Percentiles rank a stretch among this genome's conserved stretches.
Conservation (phyloP, 2,888 invertebrate genomes). For the Drosophila subquinaria region DNA sequence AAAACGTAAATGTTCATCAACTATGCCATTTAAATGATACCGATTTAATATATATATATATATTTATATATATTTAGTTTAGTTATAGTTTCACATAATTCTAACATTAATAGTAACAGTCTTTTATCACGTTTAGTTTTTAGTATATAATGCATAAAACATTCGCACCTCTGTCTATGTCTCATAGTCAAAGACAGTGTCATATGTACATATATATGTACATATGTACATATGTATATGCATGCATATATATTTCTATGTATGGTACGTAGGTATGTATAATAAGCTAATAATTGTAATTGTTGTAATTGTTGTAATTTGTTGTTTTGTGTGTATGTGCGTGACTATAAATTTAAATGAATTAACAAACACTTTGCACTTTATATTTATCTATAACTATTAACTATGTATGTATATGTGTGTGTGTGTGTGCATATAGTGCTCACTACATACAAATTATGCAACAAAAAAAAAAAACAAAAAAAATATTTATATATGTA, state of each 20-base stretch:
- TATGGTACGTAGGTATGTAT: slow-evolving; percentile 22
- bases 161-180: slow-evolving; percentile 26
- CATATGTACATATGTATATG: neutral
- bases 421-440: slow-evolving; percentile 5
- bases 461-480: slow-evolving; percentile 7
- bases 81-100: slow-evolving; percentile 35
- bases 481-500: neutral
- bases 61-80: slow-evolving; percentile 12
- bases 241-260: slow-evolving; percentile 5
- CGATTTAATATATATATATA: slow-evolving; percentile 34
- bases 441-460: slow-evolving; percentile 13
- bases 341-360: slow-evolving; percentile 47
- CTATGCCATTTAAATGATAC: slow-evolving; percentile 43
- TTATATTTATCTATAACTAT: slow-evolving; percentile 38
- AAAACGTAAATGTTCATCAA: slow-evolving; percentile 40
- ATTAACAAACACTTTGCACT: slow-evolving; percentile 57
- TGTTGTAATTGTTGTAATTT: slow-evolving; percentile 32
- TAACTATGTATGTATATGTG: slow-evolving; percentile 15
- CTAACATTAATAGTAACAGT: slow-evolving; percentile 76
- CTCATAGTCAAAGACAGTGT: slow-evolving; percentile 17
- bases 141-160: slow-evolving; percentile 21
- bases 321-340: slow-evolving; percentile 35
- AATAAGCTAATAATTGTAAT: slow-evolving; percentile 44
- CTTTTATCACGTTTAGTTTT: slow-evolving; percentile 82
- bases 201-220: slow-evolving; percentile 5